Conservation (phyloP, 1,140 invertebrate species). For the Neocloeon triangulifer region DNA sequence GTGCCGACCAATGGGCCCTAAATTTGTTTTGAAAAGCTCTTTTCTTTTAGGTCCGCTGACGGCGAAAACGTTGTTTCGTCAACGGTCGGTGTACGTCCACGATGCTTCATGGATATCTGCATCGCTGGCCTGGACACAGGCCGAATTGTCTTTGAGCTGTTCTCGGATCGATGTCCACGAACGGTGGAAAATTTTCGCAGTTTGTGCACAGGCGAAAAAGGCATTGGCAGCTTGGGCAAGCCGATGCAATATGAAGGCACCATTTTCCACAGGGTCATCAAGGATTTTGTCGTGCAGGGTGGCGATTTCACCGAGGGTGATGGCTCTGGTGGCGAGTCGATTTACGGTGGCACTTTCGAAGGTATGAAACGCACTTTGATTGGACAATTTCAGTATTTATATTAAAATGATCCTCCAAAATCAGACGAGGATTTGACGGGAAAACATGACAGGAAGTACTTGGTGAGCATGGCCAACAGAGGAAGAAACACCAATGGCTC, state of each 20-base stretch:
- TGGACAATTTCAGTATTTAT: too few relatives aligned
- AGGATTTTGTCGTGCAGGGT: constrained; percentile 79
- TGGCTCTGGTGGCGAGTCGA: constrained; percentile 77
- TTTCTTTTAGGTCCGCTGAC: too few relatives aligned
- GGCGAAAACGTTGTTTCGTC: too few relatives aligned
- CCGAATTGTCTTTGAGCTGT: constrained; percentile 84
- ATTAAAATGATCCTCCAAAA: too few relatives aligned
- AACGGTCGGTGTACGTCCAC: too few relatives aligned
- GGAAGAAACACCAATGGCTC: constrained; percentile 94
- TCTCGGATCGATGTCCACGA: constrained; percentile 75
- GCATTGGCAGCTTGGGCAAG: constrained; percentile 47
- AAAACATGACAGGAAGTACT: constrained; percentile 66
- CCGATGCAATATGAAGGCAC: constrained; percentile 48
- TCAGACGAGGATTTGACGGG: constrained; percentile 78
- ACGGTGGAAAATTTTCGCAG: constrained; percentile 86
- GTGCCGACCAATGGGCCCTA: too few relatives aligned
- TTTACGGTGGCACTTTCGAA: constrained; percentile 74
- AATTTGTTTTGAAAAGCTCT: too few relatives aligned
- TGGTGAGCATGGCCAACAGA: constrained; percentile 92
- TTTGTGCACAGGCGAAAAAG: constrained; percentile 75
- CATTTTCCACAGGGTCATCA: constrained; percentile 75
- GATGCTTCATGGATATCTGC: constrained; percentile 78
- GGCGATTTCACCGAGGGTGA: constrained; percentile 75
- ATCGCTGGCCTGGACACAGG: constrained; percentile 72
- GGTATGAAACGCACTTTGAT: constrained; percentile 49